Base-by-base conservation (phyloP, 1,140 invertebrate genomes). In the Sminthurides bifidus region DNA sequence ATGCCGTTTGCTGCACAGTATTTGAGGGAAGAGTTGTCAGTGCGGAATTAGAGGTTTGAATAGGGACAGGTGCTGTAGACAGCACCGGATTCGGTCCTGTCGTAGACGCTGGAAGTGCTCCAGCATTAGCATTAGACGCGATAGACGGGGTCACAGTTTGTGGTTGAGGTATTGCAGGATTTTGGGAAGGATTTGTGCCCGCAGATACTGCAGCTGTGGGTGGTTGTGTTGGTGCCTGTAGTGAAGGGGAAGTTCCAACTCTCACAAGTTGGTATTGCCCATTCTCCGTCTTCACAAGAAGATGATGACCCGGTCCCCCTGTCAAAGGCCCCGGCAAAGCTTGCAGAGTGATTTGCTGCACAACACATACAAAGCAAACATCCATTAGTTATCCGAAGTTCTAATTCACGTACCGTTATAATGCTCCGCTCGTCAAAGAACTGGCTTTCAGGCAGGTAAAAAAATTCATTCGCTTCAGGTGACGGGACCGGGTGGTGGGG, bases 201-300 rank as follows among this genome's bases (percentile, higher is more conserved):
- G 81, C 76, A n/a, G n/a, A n/a, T n/a, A n/a, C n/a, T 43, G 77
- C 73, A 58, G 77, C 76, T 64, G 72, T 70, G 53, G 77, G 73
- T 49, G 74, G 71, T 38, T n/a, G n/a, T n/a, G n/a, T n/a, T n/a
- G 59, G 58, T 56, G 64, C 43, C 30, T 74, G 64, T 49, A 31
- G 46, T 49, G 59, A 56, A 52, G 64, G 31, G 24, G 81, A 78
- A 52, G 84, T 82, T 56, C 85, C 85, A 61, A 92, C 85, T 70
- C 87, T 81, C 60, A 95, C 74, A 66, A 94, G 75, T 72, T 94
- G 88, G 73, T 85, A 89, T 69, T 92, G 87, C 61, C 91, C 92
- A 78, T 87, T 92, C 76, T 95, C 91, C 68, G 90, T 93, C 76
- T 93, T 65, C 41, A 65, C 63, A 54, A 65, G 60, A 48, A 65